Base-by-base conservation (phyloP, 2,888 invertebrate genomes). In the Napeogenes inachia region DNA sequence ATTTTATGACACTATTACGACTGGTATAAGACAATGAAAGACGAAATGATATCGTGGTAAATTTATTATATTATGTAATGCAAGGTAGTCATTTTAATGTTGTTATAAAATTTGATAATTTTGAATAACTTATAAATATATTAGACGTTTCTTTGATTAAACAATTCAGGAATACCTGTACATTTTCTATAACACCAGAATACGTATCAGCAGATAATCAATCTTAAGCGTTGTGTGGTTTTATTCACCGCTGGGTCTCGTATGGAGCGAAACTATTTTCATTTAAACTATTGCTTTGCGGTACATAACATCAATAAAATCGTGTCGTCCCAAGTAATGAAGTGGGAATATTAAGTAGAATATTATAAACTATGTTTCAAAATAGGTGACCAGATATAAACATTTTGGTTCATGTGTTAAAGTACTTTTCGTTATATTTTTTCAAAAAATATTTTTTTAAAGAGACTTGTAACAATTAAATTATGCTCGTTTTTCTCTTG, bases 251-350 rank as follows among this genome's bases (percentile, higher is more conserved):
- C 50, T 6, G 30, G 3, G 21, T 2, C 50, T 30, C 2, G 8
- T 62, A 58, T 62, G 58, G 46, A 45, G 53, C 61, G 46, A 42
- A 62, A 62, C 62, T 55, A 55, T 57, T 62, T 62, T 47, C 62
- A 58, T 62, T 62, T 62, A 58, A 62, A 62, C 58, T 58, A 45
- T 21, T 45, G 57, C 55, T 55, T 57, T 54, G 50, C 50, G 30
- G 8, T 50, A 50, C 21, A 50, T 21, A 30, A 50, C 50, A n/a
- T 50, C 50, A 50, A 50, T 50, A 50, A 50, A 50, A 50, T 30
- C 1, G 10, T 10, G 47, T 58, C 56, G 10, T 45, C 53, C 56
- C n/a, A 59, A 47, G 55, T 35, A 45, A 47, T 60, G 56, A 56
- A 61, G 30, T 56, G 4, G n/a, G 12, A 33, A 50, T 53, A 32